phyloP scores from a whole-genome alignment of 1,140 invertebrate species.

The Potamilus streckersoni region DNA sequence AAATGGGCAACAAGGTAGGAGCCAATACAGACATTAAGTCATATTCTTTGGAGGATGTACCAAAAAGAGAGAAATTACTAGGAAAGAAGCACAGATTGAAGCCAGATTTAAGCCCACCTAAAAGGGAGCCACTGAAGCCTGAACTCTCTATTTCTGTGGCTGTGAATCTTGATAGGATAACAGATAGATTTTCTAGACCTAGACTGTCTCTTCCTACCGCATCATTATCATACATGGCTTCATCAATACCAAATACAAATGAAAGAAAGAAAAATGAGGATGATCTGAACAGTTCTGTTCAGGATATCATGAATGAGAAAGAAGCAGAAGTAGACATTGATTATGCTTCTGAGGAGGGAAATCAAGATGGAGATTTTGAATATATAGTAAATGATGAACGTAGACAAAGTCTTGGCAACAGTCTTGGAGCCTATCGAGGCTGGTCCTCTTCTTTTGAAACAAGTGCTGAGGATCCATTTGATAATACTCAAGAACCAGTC shows the following conservation, averaged over 20 bases:
- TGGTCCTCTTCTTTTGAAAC: slow-evolving; percentile 73
- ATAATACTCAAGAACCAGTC: not conserved
- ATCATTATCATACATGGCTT: no score
- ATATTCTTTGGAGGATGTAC: no score
- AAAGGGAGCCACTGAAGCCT: slow-evolving; percentile 26
- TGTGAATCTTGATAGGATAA: slow-evolving; percentile 21
- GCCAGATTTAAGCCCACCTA: slow-evolving; percentile 26
- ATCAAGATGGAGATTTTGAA: not conserved
- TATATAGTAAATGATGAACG: not conserved
- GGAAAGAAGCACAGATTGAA: slow-evolving; percentile 8
- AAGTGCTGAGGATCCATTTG: slow-evolving; percentile 22
- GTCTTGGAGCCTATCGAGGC: slow-evolving; percentile 73
- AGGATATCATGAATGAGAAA: slow-evolving; percentile 10
- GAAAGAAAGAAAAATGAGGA: slow-evolving; percentile 12
- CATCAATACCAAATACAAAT: slow-evolving; percentile 15
- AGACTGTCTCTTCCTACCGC: slow-evolving; percentile 26
- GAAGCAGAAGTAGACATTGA: not conserved
- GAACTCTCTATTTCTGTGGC: slow-evolving; percentile 42
- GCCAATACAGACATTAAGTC: no score
- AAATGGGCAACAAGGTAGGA: no score
- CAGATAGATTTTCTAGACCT: slow-evolving; percentile 26
- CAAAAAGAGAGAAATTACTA: no score
- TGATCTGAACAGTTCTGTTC: not conserved
- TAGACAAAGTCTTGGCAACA: slow-evolving; percentile 72
- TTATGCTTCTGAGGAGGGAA: not conserved